phyloP scores from a whole-genome alignment of 2,113 vertebrate genomes.

The Oophaga pumilio region DNA sequence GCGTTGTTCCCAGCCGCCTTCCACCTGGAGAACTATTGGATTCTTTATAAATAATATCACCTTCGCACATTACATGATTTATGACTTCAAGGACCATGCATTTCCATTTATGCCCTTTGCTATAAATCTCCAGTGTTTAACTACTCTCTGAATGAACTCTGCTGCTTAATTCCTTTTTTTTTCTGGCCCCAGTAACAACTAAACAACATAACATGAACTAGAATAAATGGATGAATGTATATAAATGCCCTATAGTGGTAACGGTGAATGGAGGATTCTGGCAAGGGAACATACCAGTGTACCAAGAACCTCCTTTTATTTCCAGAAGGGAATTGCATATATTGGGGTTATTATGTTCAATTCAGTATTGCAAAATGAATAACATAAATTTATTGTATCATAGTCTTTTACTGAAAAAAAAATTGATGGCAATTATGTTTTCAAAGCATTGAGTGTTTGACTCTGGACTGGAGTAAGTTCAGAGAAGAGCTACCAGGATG shows the following conservation, averaged over 20 bases:
- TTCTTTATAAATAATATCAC: conserved; percentile 25
- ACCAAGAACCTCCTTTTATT: not conserved
- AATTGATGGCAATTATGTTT: no score
- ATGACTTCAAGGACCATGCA: conserved; percentile 30
- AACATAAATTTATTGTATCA: no score
- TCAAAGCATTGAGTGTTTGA: no score
- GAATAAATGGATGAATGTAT: conserved; percentile 3
- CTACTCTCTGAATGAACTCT: conserved; percentile 24
- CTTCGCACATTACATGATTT: conserved; percentile 21
- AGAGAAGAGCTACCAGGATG: no score
- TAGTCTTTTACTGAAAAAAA: no score
- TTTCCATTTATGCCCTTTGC: conserved; percentile 13
- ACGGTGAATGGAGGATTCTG: not conserved
- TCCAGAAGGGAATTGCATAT: not conserved
- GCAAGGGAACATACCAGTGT: not conserved
- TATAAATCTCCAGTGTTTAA: conserved; percentile 38
- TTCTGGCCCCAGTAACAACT: not conserved
- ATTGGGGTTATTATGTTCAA: no score
- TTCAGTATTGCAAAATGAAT: no score
- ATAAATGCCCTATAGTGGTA: not conserved
- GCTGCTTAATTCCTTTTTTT: not conserved
- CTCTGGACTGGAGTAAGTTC: no score
- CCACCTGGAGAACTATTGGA: conserved; percentile 30
- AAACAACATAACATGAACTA: not conserved
- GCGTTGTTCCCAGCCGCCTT: not conserved